Conservation (phyloP, 2,797 vertebrate genomes). For the Enteromius anoplus region DNA sequence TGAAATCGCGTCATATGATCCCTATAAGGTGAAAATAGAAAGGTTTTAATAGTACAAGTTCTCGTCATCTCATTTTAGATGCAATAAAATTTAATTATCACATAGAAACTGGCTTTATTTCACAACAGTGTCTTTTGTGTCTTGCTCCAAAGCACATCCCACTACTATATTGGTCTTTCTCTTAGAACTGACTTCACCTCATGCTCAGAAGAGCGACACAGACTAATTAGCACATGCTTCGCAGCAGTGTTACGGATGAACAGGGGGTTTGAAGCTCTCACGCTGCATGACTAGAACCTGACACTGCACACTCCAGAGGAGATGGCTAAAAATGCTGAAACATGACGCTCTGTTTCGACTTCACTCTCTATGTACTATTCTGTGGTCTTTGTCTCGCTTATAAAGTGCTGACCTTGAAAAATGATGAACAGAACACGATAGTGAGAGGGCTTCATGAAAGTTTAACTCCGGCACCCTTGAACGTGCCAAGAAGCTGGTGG, state of each 20-base stretch:
- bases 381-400: conserved; percentile 22
- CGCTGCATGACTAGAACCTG: conserved; percentile 6
- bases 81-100: neutral
- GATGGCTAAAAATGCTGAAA: conserved; percentile 47
- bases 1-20: too few species aligned
- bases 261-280: conserved; percentile 21
- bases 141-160: conserved; percentile 5
- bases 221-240: conserved; percentile 41
- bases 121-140: neutral
- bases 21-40: neutral
- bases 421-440: conserved; percentile 19
- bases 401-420: conserved; percentile 19
- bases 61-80: neutral
- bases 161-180: conserved; percentile 36
- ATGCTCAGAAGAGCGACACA: conserved; percentile 40
- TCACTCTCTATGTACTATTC: conserved; percentile 6
- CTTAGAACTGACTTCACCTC: conserved; percentile 30
- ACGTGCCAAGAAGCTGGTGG: neutral
- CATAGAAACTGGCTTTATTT: neutral
- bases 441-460: conserved; percentile 48
- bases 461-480: conserved; percentile 41
- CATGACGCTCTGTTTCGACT: conserved; percentile 34
- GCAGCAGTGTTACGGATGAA: conserved; percentile 22
- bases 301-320: conserved; percentile 29
- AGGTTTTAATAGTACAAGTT: neutral